Base-by-base conservation (phyloP, 1,140 invertebrate genomes). In the Chionoecetes opilio region DNA sequence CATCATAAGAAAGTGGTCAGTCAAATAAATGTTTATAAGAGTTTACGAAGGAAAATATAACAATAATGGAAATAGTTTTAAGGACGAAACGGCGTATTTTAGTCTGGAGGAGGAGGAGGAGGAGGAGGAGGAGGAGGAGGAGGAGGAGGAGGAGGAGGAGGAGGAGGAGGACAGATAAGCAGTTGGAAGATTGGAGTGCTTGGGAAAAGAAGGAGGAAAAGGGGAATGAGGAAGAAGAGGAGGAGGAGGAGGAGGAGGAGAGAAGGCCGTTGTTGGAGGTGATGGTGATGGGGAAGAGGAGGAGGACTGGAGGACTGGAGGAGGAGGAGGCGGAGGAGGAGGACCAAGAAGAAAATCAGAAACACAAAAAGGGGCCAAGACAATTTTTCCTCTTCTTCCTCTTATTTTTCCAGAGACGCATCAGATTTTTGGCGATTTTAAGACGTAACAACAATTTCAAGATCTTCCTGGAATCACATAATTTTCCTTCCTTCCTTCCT, bases 111-210 rank as follows among this genome's bases (percentile, higher is more conserved):
- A 82, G 63, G 63, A 92, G 0, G 35, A 38, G 38, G 38, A 82
- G 14, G 31, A 92, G n/a, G 90, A 82, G 53, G 32, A 92, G 17
- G 32, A 37, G 32, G 38, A 37, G 91, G n/a, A 82, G 37, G 53
- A 84, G 31, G 35, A 31, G 31, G 88, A 53, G n/a, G 88, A n/a
- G 53, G 88, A 29, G 88, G 53, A 53, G 88, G 38, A 31, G 63
- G n/a, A 75, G 63, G 21, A n/a, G n/a, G 63, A 75, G 63, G 63
- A 75, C 3, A 34, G 29, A 34, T 90, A 38, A 32, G 88, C 34
- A 46, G 29, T 29, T 90, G 35, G 29, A 34, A 32, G 88, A 32
- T 53, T 53, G 46, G 46, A 53, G 46, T 53, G 46, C 46, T 75
- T 75, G 63, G 75, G 32, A 92, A 9, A 63, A 41, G 38, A 29